phyloP scores from a whole-genome alignment of 1,140 invertebrate genomes.

The Tetramorium alpestre region DNA sequence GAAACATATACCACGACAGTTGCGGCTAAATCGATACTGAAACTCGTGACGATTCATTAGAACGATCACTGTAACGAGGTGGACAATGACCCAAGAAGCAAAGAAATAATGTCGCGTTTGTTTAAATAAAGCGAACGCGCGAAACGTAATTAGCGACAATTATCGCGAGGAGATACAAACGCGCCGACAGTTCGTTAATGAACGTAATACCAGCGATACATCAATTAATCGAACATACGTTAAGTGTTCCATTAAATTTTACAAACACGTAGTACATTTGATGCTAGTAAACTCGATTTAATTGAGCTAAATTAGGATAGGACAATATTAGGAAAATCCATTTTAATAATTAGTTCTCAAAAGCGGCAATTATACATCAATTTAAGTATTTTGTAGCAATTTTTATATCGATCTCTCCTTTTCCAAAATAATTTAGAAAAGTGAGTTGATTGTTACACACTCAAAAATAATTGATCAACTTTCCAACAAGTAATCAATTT shows the following conservation, averaged over 20 bases:
- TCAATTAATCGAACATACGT: conserved; percentile 58
- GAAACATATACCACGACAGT: conserved; percentile 50
- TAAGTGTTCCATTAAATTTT: conserved; percentile 57
- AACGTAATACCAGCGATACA: conserved; percentile 34
- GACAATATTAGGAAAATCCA: background rate
- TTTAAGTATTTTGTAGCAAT: background rate
- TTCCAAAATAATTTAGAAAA: background rate
- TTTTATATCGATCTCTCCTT: background rate
- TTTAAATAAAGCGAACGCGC: conserved; percentile 57
- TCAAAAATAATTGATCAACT: background rate
- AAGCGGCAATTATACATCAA: background rate
- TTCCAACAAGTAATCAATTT: background rate
- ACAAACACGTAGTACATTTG: conserved; percentile 21
- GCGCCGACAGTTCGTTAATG: conserved; percentile 47
- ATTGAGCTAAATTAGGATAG: conserved; percentile 40
- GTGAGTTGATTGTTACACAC: background rate
- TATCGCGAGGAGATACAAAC: conserved; percentile 58
- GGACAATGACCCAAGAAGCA: conserved; percentile 14
- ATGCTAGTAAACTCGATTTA: conserved; percentile 13
- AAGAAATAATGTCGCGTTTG: conserved; percentile 35
- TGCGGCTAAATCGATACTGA: conserved; percentile 36
- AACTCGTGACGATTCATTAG: conserved; percentile 38
- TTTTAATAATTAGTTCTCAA: background rate
- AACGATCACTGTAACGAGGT: conserved; percentile 22
- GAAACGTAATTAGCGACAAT: conserved; percentile 70